Evolutionary conservation across 2,888 invertebrate species (phyloP), one percentile per base, ranked within the genome.

Genomic region (Congeria kusceri): DNA sequence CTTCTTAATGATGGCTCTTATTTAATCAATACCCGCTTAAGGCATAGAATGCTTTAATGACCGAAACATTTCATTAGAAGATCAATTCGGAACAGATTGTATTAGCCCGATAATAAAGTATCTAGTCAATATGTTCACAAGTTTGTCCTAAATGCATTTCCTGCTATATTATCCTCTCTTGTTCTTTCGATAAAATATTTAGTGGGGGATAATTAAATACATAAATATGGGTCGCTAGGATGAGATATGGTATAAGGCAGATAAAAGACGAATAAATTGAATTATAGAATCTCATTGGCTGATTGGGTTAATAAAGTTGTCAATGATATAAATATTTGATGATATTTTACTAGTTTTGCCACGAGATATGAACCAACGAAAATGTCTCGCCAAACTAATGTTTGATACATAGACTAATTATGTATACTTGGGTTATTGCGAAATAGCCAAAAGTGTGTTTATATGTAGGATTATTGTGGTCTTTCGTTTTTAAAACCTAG

Each of bases 241-340:
- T 32, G 27, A 49, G 61, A 68, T 56, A 65, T 65, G 44, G 71
- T 68, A 46, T 56, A 27, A 57, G 49, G 27, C 61, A 62, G 61
- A 65, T 72, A 75, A 80, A 80, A 73, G 73, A 76, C 61, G 69
- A 68, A 80, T 80, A 68, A 76, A 80, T 76, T 73, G 73, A 76
- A 80, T 80, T 80, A 76, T 68, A 72, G 56, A 56, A 66, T 66
- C 39, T 61, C 53, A 73, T 66, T 47, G 73, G 74, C 47, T 49
- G 76, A 77, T 73, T 69, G 72, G 58, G 72, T 64, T 71, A 62
- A 68, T 75, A 72, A 59, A 53, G 56, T 44, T 57, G 80, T 61
- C 76, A 76, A 65, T 29, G 58, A 39, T 25, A 53, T 80, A 56
- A 80, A 80, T 80, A 80, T 72, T 80, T 80, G 65, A 80, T 80